These are phyloP conservation scores for Tenualosa thibaudeaui DNA, from an alignment of 2,797 vertebrate species.

Conservation along the genomic window DNA sequence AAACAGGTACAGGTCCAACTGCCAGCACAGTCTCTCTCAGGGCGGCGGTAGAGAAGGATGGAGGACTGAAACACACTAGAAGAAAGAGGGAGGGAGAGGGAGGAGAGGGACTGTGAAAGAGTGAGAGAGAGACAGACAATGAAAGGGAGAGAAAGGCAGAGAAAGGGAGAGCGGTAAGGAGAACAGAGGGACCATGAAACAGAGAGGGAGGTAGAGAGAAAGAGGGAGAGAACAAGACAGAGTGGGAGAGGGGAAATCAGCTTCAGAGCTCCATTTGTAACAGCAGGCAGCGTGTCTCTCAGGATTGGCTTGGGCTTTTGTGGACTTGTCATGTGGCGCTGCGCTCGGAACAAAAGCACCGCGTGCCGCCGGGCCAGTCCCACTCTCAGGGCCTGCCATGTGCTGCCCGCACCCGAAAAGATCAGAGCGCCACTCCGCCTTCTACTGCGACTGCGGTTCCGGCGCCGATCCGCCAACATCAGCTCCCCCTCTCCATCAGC, in stretches of 20 bases:
- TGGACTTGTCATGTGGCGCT: not conserved
- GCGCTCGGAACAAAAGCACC: not conserved
- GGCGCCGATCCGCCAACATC: not conserved
- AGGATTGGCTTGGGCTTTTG: conserved; percentile 9
- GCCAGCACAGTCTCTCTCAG: not conserved
- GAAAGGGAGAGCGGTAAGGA: not conserved
- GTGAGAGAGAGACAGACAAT: not conserved
- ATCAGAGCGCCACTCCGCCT: not conserved
- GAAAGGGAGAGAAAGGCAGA: not conserved
- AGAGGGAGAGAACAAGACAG: not conserved
- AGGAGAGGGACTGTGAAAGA: conserved; percentile 8
- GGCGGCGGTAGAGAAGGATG: not conserved
- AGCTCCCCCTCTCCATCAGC: not conserved
- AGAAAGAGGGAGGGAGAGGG: not conserved
- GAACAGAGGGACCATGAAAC: too few species aligned
- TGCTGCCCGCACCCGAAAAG: not conserved
- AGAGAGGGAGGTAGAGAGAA: too few species aligned
- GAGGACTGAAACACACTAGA: not conserved
- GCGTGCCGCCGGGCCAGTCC: not conserved
- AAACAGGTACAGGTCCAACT: conserved; percentile 3
- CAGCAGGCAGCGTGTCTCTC: not conserved
- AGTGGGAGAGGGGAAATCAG: not conserved
- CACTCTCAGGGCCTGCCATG: not conserved
- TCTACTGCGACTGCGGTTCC: too few species aligned
- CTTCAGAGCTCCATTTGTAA: not conserved